These are phyloP conservation scores for Anoplius nigerrimus DNA, from an alignment of 2,888 invertebrate species.

Conservation along the genomic window DNA sequence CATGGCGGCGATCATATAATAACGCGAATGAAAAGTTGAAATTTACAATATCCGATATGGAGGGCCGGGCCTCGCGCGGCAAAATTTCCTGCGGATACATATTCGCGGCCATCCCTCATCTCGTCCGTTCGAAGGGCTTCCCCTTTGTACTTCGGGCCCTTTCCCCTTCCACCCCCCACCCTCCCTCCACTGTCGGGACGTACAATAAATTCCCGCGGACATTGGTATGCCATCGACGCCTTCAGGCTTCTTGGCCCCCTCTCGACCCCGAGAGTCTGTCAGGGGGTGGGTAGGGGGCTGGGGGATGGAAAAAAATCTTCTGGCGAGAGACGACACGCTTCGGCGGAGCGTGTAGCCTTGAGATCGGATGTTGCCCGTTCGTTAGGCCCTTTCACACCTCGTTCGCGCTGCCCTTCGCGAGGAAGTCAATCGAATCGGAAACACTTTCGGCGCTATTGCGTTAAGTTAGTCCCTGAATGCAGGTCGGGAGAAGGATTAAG, in stretches of 20 bases:
- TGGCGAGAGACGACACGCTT: conserved; percentile 11
- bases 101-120: conserved; percentile 49
- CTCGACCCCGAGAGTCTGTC: conserved; percentile 8
- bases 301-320: conserved; percentile 29
- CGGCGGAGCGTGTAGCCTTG: conserved; percentile 18
- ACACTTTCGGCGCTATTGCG: neutral
- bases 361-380: conserved; percentile 22
- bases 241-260: conserved; percentile 38
- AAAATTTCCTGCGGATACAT: conserved; percentile 39
- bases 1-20: conserved; percentile 17
- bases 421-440: neutral
- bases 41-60: conserved; percentile 40
- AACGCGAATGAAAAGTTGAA: conserved; percentile 37
- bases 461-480: too few species aligned
- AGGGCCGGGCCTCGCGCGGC: conserved; percentile 27
- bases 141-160: conserved; percentile 47
- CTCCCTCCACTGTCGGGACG: too few species aligned
- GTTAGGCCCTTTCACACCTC: conserved; percentile 36
- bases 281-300: conserved; percentile 20
- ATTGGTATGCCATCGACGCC: conserved; percentile 59
- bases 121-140: conserved; percentile 29
- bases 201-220: conserved; percentile 56
- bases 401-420: conserved; percentile 16
- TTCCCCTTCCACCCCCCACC: conserved; percentile 43
- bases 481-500: too few species aligned